phyloP scores from a whole-genome alignment of 2,113 vertebrate genomes.

The Gavialis gangeticus region DNA sequence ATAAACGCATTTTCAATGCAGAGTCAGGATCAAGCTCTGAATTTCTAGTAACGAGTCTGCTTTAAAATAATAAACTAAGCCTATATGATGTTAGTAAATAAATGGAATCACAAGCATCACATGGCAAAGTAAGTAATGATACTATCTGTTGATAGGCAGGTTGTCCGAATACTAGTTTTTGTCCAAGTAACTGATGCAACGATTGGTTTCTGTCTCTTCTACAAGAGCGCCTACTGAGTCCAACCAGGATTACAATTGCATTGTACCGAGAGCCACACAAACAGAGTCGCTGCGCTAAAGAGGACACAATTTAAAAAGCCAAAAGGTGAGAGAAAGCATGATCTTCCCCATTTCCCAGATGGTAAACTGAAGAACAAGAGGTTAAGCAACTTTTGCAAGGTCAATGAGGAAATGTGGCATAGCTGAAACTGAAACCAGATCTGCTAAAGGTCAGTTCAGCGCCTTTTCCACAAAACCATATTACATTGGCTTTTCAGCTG shows the following conservation, averaged over 20 bases:
- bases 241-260: background rate
- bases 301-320: background rate
- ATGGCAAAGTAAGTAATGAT: background rate
- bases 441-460: background rate
- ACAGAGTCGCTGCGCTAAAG: background rate
- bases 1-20: conserved; percentile 7
- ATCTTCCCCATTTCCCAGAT: background rate
- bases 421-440: background rate
- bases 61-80: conserved; percentile 36
- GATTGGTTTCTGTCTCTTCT: background rate
- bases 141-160: background rate
- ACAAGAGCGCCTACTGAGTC: background rate
- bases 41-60: conserved; percentile 33
- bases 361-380: fast-evolving
- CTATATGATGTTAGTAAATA: conserved; percentile 39
- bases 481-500: background rate
- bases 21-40: background rate
- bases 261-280: background rate
- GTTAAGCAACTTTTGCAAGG: background rate
- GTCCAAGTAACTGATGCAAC: conserved; percentile 12
- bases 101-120: conserved; percentile 25
- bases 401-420: background rate
- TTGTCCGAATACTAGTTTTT: conserved; percentile 23
- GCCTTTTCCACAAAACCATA: background rate
- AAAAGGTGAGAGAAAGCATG: background rate